Percentiles rank a stretch among this genome's conserved stretches.
Evolutionary conservation across 2,797 vertebrate genomes (phyloP).

Genomic region (Argyrosomus regius): DNA sequence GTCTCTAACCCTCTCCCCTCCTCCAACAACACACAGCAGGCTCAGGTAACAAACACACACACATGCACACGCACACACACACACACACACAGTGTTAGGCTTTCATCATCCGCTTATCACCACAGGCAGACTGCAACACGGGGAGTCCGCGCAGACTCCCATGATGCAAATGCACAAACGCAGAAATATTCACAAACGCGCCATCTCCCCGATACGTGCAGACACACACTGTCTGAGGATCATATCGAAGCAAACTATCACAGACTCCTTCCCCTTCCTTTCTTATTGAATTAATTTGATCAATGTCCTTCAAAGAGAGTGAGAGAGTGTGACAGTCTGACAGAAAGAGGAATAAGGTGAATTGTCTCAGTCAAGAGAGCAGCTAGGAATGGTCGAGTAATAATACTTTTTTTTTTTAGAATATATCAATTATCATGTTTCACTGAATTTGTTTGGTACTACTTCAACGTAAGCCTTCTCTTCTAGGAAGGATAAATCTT

Average conservation of each 20-base stretch:
- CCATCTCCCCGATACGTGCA: slow-evolving; percentile 16
- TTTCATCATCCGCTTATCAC: slow-evolving; percentile 75
- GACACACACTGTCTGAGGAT: slow-evolving; percentile 56
- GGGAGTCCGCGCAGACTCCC: slow-evolving; percentile 44
- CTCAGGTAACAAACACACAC: slow-evolving; percentile 65
- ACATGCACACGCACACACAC: slow-evolving; percentile 27
- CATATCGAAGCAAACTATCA: slow-evolving; percentile 51
- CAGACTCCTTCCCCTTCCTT: slow-evolving; percentile 5
- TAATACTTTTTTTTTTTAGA: not conserved
- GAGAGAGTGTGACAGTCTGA: slow-evolving; percentile 20
- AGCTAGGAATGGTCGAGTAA: not conserved
- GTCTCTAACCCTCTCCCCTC: slow-evolving; percentile 95
- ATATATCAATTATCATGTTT: slow-evolving; percentile 6
- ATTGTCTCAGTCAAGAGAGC: not conserved
- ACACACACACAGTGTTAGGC: slow-evolving; percentile 29
- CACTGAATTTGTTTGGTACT: not conserved
- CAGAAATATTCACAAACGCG: slow-evolving; percentile 14
- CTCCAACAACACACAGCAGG: slow-evolving; percentile 78
- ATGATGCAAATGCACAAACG: slow-evolving; percentile 31
- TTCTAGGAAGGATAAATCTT: too few relatives aligned
- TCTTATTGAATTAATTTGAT: slow-evolving; percentile 58
- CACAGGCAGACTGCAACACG: slow-evolving; percentile 55
- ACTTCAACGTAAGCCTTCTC: too few relatives aligned
- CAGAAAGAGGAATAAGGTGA: slow-evolving; percentile 14
- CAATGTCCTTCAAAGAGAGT: slow-evolving; percentile 55